Percentiles rank a stretch among this genome's conserved stretches.
These are phyloP conservation scores for Acronicta aceris DNA, from an alignment of 2,888 invertebrate species.

Conservation along the genomic window DNA sequence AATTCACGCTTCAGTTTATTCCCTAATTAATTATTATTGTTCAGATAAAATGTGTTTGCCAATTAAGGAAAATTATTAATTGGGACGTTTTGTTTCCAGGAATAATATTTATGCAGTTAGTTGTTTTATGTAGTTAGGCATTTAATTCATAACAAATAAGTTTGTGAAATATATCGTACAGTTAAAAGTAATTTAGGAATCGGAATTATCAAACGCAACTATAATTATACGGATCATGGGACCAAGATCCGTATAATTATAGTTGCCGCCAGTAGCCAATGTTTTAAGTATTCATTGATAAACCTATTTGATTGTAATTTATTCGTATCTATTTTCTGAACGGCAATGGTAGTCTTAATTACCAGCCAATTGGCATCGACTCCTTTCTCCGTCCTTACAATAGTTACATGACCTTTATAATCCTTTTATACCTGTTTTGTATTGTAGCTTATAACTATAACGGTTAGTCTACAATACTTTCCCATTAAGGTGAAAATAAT, in stretches of 20 bases:
- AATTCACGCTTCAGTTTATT: no score
- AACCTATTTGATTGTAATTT: no score
- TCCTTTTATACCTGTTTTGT: constrained; percentile 10
- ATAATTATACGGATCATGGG: no score
- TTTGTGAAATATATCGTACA: background rate
- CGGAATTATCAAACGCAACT: no score
- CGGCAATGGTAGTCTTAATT: constrained; percentile 25
- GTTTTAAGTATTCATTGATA: no score
- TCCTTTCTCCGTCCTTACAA: constrained; percentile 20
- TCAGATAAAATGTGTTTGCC: background rate
- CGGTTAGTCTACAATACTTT: constrained; percentile 20
- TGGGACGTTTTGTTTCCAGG: constrained; percentile 3
- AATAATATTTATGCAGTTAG: background rate
- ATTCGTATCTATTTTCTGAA: constrained; percentile 36
- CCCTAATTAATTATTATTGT: no score
- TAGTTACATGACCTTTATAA: constrained; percentile 41
- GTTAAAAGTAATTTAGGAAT: background rate
- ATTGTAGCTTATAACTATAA: no score
- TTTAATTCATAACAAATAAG: constrained; percentile 1
- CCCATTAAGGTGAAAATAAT: constrained; percentile 22
- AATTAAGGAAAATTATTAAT: constrained; percentile 31
- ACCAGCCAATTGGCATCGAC: constrained; percentile 42
- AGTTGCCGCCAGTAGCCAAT: no score
- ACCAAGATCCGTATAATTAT: no score
- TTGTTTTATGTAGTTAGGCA: no score